Evolutionary conservation across 2,113 vertebrate species (phyloP), one percentile per base, ranked within the genome.

Genomic region (Pithys albifrons): DNA sequence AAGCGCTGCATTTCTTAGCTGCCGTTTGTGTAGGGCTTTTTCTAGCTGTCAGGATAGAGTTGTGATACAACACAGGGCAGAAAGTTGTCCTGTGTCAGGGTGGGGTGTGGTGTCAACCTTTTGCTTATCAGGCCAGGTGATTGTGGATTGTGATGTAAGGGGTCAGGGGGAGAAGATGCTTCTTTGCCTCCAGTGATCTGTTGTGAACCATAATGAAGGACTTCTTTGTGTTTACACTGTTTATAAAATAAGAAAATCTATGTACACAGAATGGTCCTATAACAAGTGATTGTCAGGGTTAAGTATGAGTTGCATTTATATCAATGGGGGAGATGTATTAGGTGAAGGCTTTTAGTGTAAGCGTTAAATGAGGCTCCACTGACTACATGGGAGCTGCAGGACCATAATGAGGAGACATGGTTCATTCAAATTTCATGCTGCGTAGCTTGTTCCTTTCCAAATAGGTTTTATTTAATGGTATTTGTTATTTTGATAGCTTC

Each of bases 401-500:
- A 61, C 0, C 0, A 0, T 91, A 92, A 89, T 87, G 83, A 76
- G 41, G 75, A 91, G 80, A 65, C 61, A n/a, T 8, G 16, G 61
- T 86, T 94, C 46, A 54, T 90, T 91, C 92, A 78, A 37, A 89
- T 95, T 94, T 70, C 10, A 2, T 72, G n/a, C 57, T 85, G 80
- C 3, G 0, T 69, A 89, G 65, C 76, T 81, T 33, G 29, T 69
- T 89, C 66, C 49, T 87, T 89, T 89, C 66, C 66, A 89, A 79
- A 79, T 48, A 54, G 62, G 70, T 91, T 95, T 93, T 93, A 74
- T 76, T 92, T 95, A 91, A 85, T 33, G 22, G 18, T 48, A 75
- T 75, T 96, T 92, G 73, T 86, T 95, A 31, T 89, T 93, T 92
- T 76, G 54, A 58, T 85, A 85, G 70, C 52, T 88, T 89, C 37